Evolutionary conservation across 1,140 invertebrate species (phyloP).

Genomic region (Drosophila elegans): DNA sequence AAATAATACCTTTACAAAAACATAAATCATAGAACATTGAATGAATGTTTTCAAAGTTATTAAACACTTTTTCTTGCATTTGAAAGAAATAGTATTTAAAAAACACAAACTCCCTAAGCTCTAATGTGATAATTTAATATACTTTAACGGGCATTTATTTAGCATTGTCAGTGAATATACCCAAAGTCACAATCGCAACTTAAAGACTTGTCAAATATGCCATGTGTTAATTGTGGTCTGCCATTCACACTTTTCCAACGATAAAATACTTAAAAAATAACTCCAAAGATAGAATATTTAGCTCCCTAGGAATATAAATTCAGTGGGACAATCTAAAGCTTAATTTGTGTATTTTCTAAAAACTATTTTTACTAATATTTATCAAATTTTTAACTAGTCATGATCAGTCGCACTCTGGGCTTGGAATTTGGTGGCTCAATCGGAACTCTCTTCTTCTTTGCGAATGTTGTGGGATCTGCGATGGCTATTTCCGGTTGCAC

Average conservation of each 20-base stretch:
- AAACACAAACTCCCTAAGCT: background rate
- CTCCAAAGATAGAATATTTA: no score
- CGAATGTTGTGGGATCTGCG: slow-evolving; percentile 97
- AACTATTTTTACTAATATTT: background rate
- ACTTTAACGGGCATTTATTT: background rate
- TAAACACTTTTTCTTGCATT: no score
- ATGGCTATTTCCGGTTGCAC: slow-evolving; percentile 97
- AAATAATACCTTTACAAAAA: no score
- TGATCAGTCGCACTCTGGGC: slow-evolving; percentile 98
- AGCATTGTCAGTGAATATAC: background rate
- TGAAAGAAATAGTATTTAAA: no score
- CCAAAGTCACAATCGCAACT: background rate
- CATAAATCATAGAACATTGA: no score
- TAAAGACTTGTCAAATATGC: slow-evolving; percentile 1
- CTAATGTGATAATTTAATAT: background rate
- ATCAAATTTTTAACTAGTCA: slow-evolving; percentile 87
- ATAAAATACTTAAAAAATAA: background rate
- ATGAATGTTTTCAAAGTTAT: no score
- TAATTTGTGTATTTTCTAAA: no score
- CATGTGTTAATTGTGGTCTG: background rate
- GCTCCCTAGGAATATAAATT: no score
- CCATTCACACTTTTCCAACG: background rate
- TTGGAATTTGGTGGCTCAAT: slow-evolving; percentile 99
- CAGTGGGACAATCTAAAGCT: no score
- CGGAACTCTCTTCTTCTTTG: slow-evolving; percentile 97